A percentile compares a stretch with the other conserved stretches of the same genome.
Conservation (phyloP, 1,140 invertebrate species). For the Microplitis mediator region DNA sequence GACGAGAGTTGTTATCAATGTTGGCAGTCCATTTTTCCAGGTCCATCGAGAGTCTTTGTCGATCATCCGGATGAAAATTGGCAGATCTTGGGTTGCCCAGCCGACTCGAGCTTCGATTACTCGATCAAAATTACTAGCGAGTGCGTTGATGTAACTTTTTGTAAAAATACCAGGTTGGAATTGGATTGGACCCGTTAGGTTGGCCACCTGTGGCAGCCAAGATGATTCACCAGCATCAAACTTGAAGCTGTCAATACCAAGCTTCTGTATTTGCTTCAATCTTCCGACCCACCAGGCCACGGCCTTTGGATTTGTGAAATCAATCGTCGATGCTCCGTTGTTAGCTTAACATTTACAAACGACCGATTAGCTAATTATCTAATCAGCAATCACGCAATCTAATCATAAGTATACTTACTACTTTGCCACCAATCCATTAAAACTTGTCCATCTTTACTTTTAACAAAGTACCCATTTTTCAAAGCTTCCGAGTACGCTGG, state of each 20-base stretch:
- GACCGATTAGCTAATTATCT: not conserved
- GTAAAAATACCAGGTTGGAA: conserved; percentile 69
- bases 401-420: conserved; percentile 25
- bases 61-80: conserved; percentile 86
- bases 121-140: conserved; percentile 67
- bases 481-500: conserved; percentile 66
- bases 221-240: conserved; percentile 89
- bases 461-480: conserved; percentile 67
- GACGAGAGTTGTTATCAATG: conserved; percentile 80
- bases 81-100: conserved; percentile 74
- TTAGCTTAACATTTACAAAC: conserved; percentile 35
- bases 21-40: conserved; percentile 76
- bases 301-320: conserved; percentile 79
- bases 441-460: conserved; percentile 64
- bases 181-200: conserved; percentile 57
- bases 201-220: conserved; percentile 66
- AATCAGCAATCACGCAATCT: not conserved
- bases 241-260: conserved; percentile 85
- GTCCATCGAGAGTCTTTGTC: conserved; percentile 86
- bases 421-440: conserved; percentile 86
- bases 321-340: conserved; percentile 69
- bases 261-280: conserved; percentile 65
- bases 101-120: conserved; percentile 77
- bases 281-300: conserved; percentile 75
- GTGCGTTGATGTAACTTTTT: conserved; percentile 69